Conservation (phyloP, 2,888 invertebrate species). For the Tetragnatha montana region DNA sequence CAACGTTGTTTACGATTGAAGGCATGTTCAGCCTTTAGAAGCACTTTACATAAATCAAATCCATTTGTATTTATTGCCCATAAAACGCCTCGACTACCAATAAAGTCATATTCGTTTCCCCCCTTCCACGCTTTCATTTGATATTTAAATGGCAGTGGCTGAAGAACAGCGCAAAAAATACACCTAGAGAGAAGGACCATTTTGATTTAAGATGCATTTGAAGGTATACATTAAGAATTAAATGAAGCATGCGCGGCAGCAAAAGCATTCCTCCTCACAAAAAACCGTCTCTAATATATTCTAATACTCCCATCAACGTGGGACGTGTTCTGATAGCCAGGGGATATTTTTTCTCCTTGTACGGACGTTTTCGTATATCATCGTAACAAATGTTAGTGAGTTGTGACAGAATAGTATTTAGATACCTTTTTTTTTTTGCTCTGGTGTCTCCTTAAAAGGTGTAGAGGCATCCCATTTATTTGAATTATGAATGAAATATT, state of each 20-base stretch:
- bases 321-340: conserved; percentile 3
- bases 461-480: conserved; percentile 6
- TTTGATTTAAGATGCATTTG: conserved; percentile 36
- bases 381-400: conserved; percentile 9
- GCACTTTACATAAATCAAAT: conserved; percentile 28
- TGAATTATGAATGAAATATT: conserved; percentile 1
- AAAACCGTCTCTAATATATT: conserved; percentile 33
- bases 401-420: conserved; percentile 12
- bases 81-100: conserved; percentile 27
- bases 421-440: background rate
- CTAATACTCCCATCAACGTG: conserved; percentile 34
- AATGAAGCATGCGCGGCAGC: conserved; percentile 22
- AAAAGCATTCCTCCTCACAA: conserved; percentile 1
- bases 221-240: conserved; percentile 37
- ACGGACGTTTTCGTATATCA: background rate
- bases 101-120: conserved; percentile 21
- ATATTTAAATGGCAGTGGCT: conserved; percentile 37
- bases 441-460: background rate
- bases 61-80: conserved; percentile 51
- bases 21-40: background rate
- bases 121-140: conserved; percentile 33
- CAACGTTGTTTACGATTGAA: background rate
- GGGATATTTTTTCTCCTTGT: background rate
- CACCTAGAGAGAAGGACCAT: background rate
- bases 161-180: background rate